Evolutionary conservation across 2,888 invertebrate genomes (phyloP), one percentile per base, ranked within the genome.

Genomic region (Microctonus aethiopoides): DNA sequence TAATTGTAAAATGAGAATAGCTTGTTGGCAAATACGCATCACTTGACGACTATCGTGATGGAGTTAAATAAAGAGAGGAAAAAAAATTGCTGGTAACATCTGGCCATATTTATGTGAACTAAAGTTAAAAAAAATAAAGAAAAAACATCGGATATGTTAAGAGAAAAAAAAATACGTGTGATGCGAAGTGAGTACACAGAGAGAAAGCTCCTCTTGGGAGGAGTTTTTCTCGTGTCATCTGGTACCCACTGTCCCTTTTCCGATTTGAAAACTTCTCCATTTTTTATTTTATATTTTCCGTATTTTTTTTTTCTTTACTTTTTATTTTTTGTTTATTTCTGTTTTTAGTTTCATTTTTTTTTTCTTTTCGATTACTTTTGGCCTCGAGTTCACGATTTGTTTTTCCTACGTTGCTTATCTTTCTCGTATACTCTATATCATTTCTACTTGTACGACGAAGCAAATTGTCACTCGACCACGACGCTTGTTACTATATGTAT

Each of bases 101-200:
- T 67, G 66, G 66, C 26, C 22, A 56, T 41, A 46, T 62, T 63
- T 56, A 62, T 36, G 62, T 22, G 32, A 41, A n/a, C 22, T 20
- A 13, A 68, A 63, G 63, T 68, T 68, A 54, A 24, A 34, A 39
- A 22, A 32, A n/a, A n/a, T n/a, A n/a, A n/a, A n/a, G n/a, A n/a
- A n/a, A n/a, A n/a, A n/a, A n/a, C n/a, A n/a, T n/a, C 34, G 26
- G 57, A 41, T 11, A 66, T 66, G 66, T 66, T 66, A 41, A 66
- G 36, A 66, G 61, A n/a, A 16, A 16, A 20, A 13, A n/a, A n/a
- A n/a, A n/a, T n/a, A n/a, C n/a, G n/a, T n/a, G n/a, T n/a, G n/a
- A n/a, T n/a, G n/a, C n/a, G n/a, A n/a, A n/a, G 51, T 24, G 52
- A 24, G 41, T 16, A 26, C 10, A 26, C 61, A 61, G 20, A 32